These are phyloP conservation scores for Calidris pugnax DNA, from an alignment of 2,113 vertebrate genomes.

Conservation along the genomic window DNA sequence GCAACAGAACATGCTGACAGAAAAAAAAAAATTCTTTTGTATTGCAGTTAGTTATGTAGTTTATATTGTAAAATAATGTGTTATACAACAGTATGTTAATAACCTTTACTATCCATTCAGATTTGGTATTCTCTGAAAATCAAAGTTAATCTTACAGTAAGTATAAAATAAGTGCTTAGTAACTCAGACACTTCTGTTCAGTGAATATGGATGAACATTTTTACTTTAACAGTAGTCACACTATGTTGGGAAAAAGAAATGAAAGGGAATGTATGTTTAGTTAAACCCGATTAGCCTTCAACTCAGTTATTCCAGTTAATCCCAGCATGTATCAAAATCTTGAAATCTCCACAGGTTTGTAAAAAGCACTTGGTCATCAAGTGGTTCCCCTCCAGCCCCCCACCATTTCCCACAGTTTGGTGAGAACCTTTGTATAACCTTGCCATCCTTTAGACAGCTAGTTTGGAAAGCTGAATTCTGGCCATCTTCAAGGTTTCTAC, in stretches of 20 bases:
- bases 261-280: background rate
- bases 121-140: background rate
- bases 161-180: background rate
- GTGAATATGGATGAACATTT: accelerated
- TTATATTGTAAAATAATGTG: background rate
- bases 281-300: background rate
- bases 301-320: background rate
- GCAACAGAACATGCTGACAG: background rate
- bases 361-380: background rate
- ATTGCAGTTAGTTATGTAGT: background rate
- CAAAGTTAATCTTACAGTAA: background rate
- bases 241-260: background rate
- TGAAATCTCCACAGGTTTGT: background rate
- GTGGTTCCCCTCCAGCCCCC: no score
- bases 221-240: background rate
- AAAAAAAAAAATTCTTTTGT: background rate
- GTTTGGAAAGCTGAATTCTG: background rate
- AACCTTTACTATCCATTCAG: background rate
- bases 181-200: background rate
- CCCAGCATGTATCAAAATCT: background rate
- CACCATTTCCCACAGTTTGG: background rate
- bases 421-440: background rate
- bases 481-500: background rate
- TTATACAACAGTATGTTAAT: background rate
- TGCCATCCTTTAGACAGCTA: background rate